Percentiles rank a stretch among this genome's conserved stretches.
phyloP scores from a whole-genome alignment of 2,797 vertebrate species.

The Phalanger gymnotis region DNA sequence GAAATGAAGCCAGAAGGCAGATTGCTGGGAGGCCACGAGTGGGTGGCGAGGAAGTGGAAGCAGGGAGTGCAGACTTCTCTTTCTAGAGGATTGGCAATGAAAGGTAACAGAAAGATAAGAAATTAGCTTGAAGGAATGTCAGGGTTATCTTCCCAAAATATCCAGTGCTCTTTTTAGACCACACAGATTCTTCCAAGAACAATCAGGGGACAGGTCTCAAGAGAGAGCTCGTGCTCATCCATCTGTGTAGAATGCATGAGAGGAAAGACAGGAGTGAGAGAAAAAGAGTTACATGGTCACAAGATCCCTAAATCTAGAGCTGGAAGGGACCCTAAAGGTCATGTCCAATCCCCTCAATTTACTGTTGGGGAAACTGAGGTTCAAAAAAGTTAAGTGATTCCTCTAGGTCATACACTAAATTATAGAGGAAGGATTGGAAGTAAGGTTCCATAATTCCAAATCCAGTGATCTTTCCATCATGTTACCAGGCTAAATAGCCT shows the following conservation, averaged over 20 bases:
- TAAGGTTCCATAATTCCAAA: background rate
- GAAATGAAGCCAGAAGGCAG: background rate
- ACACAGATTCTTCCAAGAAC: background rate
- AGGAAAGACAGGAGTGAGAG: conserved; percentile 16
- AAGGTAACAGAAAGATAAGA: background rate
- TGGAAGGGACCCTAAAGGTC: background rate
- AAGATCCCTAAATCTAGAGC: background rate
- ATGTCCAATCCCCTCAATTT: background rate
- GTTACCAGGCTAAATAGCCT: background rate
- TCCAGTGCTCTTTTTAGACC: background rate
- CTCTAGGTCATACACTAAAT: background rate
- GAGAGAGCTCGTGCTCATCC: background rate
- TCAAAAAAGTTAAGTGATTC: background rate
- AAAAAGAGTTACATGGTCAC: conserved; percentile 43
- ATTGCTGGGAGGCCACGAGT: background rate
- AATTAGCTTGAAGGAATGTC: background rate
- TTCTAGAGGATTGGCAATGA: background rate
- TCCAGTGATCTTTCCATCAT: background rate
- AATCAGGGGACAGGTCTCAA: background rate
- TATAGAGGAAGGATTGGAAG: background rate
- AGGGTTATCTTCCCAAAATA: background rate
- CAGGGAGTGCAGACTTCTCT: background rate
- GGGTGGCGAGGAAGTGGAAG: background rate
- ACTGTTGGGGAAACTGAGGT: background rate
- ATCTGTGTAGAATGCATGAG: background rate